Evolutionary conservation across 2,888 invertebrate species (phyloP), one percentile per base, ranked within the genome.

Genomic region (Sericinus montela): DNA sequence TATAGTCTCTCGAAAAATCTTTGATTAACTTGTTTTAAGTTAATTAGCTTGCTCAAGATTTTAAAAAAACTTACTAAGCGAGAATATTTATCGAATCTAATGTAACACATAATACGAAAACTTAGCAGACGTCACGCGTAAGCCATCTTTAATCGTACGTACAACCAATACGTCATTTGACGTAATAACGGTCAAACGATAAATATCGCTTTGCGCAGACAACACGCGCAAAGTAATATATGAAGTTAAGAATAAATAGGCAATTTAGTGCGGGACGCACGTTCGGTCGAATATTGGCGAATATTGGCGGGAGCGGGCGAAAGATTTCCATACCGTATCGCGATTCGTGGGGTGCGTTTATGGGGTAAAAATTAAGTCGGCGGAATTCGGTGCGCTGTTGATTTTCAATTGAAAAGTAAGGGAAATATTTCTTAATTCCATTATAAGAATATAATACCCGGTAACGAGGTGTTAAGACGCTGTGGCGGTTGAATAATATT

Each of bases 161-260:
- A 73, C 75, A 62, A 67, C 74, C 83, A 77, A 87, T 88, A 83
- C 85, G 84, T 88, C 88, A 88, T 88, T 85, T 72, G 80, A 80
- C 75, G 88, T 83, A 88, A 86, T 88, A 87, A 88, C 82, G 85
- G 87, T 80, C 85, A 81, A 83, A 83, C 86, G 75, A 88, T 88
- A 88, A 88, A 88, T 88, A 87, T 85, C 77, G 80, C 79, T 88
- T 88, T 86, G 84, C 82, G 78, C 85, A 88, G 88, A 88, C 88
- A 88, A 86, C 87, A 85, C 77, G 81, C 86, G 83, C 81, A 86
- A 85, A 86, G 88, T 89, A 89, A 89, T 89, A 88, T 89, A 89
- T 89, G 89, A 89, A 88, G 87, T 89, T 82, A 86, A 85, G 89
- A 87, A 89, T 89, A 89, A 89, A 89, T 87, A 89, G 89, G 88